Evolutionary conservation across 2,888 invertebrate genomes (phyloP).

Genomic region (Melolontha melolontha): DNA sequence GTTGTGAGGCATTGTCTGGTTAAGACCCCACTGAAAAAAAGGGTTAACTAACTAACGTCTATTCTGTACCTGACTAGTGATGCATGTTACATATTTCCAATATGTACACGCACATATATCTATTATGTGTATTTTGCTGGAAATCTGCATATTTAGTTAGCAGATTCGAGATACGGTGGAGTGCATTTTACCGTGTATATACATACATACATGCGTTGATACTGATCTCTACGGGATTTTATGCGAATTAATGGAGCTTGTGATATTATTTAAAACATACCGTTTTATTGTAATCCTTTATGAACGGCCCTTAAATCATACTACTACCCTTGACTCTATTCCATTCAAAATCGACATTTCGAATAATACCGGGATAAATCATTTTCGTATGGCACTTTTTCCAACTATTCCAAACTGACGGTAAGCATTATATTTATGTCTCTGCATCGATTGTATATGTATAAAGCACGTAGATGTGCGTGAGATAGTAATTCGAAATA

Average conservation of each 20-base stretch:
- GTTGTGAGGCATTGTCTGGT: conserved; percentile 58
- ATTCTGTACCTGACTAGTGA: conserved; percentile 62
- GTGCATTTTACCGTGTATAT: conserved; percentile 53
- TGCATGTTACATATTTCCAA: conserved; percentile 58
- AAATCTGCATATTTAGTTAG: conserved; percentile 61
- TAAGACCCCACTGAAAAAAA: conserved; percentile 48
- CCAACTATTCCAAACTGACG: conserved; percentile 22
- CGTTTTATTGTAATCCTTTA: conserved; percentile 44
- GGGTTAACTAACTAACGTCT: conserved; percentile 46
- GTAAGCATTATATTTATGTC: conserved; percentile 36
- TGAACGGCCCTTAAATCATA: conserved; percentile 53
- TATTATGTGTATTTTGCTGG: conserved; percentile 57
- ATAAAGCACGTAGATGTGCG: conserved; percentile 23
- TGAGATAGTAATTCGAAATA: conserved; percentile 27
- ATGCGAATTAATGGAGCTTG: conserved; percentile 65
- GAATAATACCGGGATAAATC: conserved; percentile 39
- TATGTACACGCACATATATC: conserved; percentile 44
- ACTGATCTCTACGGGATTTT: conserved; percentile 57
- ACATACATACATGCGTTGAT: conserved; percentile 37
- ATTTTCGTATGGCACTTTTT: conserved; percentile 38
- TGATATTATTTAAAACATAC: conserved; percentile 58
- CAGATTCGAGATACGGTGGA: conserved; percentile 53
- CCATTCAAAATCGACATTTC: conserved; percentile 41
- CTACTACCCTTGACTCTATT: conserved; percentile 44
- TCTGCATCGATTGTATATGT: conserved; percentile 19